These are phyloP conservation scores for Neodiprion fabricii DNA, from an alignment of 1,140 invertebrate species.

Conservation along the genomic window DNA sequence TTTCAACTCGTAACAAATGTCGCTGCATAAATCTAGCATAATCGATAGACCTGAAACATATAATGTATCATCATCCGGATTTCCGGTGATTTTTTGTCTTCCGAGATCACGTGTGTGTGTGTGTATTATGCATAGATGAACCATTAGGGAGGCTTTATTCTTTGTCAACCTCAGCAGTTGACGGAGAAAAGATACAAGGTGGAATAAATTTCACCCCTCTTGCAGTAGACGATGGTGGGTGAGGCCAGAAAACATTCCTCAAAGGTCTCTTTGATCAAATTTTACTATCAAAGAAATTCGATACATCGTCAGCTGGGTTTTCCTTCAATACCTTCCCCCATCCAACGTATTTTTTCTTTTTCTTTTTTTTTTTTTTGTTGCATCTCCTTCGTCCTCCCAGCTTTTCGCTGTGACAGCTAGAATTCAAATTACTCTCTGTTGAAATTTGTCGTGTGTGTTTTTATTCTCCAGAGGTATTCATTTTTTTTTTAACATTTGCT, in stretches of 20 bases:
- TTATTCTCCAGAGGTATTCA: too few species aligned
- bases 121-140: too few species aligned
- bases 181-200: neutral
- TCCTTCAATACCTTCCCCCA: neutral
- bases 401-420: neutral
- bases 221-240: neutral
- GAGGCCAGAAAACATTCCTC: conserved; percentile 1
- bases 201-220: too few species aligned
- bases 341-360: conserved; percentile 1
- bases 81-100: too few species aligned
- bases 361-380: neutral
- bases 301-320: neutral
- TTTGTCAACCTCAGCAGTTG: neutral
- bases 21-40: too few species aligned
- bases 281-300: conserved; percentile 1
- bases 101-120: too few species aligned
- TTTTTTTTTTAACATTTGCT: neutral
- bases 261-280: conserved; percentile 25
- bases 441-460: too few species aligned
- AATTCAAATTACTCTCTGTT: neutral
- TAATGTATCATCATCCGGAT: too few species aligned
- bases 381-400: neutral
- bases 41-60: too few species aligned
- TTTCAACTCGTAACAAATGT: too few species aligned
- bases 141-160: neutral